Base-by-base conservation (phyloP, 1,140 invertebrate species). In the Aphis craccivora region DNA sequence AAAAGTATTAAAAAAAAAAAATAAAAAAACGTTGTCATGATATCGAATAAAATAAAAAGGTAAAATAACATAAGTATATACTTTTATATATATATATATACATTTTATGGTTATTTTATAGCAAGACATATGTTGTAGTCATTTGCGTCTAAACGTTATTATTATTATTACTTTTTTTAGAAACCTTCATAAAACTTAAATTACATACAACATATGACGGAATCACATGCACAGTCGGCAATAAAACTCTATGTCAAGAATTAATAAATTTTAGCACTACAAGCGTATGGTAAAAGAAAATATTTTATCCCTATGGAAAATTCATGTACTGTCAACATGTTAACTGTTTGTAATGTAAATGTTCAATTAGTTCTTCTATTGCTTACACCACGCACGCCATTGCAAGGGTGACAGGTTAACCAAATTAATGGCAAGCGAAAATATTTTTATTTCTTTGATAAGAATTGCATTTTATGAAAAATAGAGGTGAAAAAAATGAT, bases 81-180 rank as follows among this genome's bases (percentile, higher is more conserved):
- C 60, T 67, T 67, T 0, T 67, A 30, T 67, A 30, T 67, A 30
- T 67, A 67, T 67, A 67, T n/a, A n/a, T 45, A 45, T 45, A 45
- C 9, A 25, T n/a, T n/a, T 67, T 30, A 67, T 67, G 30, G 60
- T 67, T 67, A 67, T n/a, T 67, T 67, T 67, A 67, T 67, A 67
- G 60, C 60, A n/a, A n/a, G 60, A 30, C 55, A 30, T 60, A 30
- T 67, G 60, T 67, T 67, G 60, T 67, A 67, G 60, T 9, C 60
- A 67, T 67, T 67, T 67, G 60, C n/a, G 60, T 67, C 60, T 67
- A 67, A 67, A 67, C 60, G 60, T 67, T 67, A 67, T 67, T 67
- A 67, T 67, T 67, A 60, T 60, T 60, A 60, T 60, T 67, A 67
- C 25, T 67, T 67, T 67, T 60, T 67, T 67, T 67, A 67, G 60